phyloP scores from a whole-genome alignment of 2,888 invertebrate genomes.

The Tenthredo notha region DNA sequence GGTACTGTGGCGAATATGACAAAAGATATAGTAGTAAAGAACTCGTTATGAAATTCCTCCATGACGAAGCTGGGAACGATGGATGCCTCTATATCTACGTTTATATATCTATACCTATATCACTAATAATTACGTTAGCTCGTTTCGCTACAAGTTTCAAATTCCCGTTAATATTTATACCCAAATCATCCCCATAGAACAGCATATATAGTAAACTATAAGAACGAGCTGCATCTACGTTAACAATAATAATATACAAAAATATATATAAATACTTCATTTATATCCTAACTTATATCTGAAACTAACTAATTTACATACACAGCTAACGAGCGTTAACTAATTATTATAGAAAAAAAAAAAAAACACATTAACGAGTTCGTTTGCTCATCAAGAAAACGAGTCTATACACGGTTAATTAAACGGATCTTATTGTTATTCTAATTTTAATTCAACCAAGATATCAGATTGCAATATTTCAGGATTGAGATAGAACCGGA shows the following conservation, averaged over 20 bases:
- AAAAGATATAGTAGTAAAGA: slow-evolving; percentile 45
- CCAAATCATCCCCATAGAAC: neutral
- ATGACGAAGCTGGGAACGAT: slow-evolving; percentile 31
- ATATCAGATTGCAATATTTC: neutral
- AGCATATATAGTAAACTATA: neutral
- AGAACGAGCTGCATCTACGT: neutral
- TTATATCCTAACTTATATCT: neutral
- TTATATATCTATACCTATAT: neutral
- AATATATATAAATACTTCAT: neutral
- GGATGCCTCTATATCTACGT: neutral
- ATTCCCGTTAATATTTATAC: slow-evolving; percentile 13
- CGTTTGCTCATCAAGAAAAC: neutral
- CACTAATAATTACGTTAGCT: slow-evolving; percentile 18
- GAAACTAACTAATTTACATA: neutral
- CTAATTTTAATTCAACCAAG: neutral
- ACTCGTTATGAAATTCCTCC: slow-evolving; percentile 52
- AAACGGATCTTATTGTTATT: neutral
- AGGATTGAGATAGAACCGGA: neutral
- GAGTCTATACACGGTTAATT: neutral
- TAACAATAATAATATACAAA: neutral
- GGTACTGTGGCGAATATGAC: slow-evolving; percentile 52
- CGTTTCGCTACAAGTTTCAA: slow-evolving; percentile 19
- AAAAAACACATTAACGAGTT: neutral
- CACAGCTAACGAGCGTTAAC: neutral
- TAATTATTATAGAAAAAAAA: neutral